phyloP scores from a whole-genome alignment of 2,113 vertebrate species.

The Antennarius striatus region DNA sequence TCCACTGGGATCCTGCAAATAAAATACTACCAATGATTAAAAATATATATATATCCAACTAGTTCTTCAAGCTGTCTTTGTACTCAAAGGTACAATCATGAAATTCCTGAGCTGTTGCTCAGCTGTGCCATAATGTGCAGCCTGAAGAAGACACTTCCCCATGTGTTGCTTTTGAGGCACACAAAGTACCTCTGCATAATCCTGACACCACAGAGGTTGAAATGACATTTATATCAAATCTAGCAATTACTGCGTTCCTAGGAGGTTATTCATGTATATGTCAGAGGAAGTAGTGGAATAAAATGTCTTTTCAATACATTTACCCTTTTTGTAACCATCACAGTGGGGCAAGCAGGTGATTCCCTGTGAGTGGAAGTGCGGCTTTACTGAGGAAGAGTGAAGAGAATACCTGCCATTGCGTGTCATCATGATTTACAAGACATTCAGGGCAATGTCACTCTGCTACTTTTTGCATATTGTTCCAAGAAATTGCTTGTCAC shows the following conservation, averaged over 20 bases:
- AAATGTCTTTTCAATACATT: too few relatives aligned
- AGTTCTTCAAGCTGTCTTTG: slow-evolving; percentile 22
- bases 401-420: slow-evolving; percentile 6
- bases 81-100: slow-evolving; percentile 28
- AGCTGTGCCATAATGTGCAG: slow-evolving; percentile 13
- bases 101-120: slow-evolving; percentile 7
- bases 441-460: neutral
- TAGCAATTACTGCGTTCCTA: slow-evolving; percentile 18
- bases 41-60: slow-evolving; percentile 4
- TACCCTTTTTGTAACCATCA: too few relatives aligned
- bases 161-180: slow-evolving; percentile 16
- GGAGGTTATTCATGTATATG: slow-evolving; percentile 37
- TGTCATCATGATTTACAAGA: too few relatives aligned
- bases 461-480: neutral
- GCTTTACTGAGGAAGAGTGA: neutral
- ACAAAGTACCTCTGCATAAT: slow-evolving; percentile 25
- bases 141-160: neutral
- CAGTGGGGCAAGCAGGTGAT: neutral
- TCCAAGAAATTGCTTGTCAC: slow-evolving; percentile 15
- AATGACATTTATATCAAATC: slow-evolving; percentile 53
- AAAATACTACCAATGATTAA: slow-evolving; percentile 10
- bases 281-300: slow-evolving; percentile 10
- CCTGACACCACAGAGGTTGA: slow-evolving; percentile 40
- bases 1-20: too few relatives aligned
- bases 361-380: neutral